A percentile compares a stretch with the other conserved stretches of the same genome.
Conservation (phyloP, 2,888 invertebrate species). For the Cremastinae sp. region DNA sequence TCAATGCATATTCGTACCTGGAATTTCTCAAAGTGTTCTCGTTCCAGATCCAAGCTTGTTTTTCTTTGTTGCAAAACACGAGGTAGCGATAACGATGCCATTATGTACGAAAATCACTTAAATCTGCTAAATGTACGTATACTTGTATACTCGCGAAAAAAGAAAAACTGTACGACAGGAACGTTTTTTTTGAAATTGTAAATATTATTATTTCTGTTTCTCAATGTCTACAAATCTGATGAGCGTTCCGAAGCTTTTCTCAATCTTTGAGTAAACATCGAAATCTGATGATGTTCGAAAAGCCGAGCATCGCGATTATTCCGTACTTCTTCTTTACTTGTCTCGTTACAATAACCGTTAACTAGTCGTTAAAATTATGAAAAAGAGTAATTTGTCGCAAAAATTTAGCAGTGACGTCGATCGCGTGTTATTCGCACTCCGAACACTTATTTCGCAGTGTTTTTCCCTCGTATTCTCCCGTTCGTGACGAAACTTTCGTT, state of each 20-base stretch:
- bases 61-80: slow-evolving; percentile 88
- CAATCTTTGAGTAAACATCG: no score
- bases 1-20: slow-evolving; percentile 86
- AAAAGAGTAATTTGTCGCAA: no score
- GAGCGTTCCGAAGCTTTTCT: no score
- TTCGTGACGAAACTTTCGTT: not conserved
- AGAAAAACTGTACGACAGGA: not conserved
- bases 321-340: no score
- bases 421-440: no score
- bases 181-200: not conserved
- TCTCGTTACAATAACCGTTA: no score
- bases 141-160: not conserved
- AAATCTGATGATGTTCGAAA: no score
- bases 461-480: not conserved
- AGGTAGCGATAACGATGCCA: slow-evolving; percentile 88
- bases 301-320: no score
- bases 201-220: not conserved
- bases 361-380: no score
- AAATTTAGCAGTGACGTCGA: no score
- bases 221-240: no score
- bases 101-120: slow-evolving; percentile 71
- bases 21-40: slow-evolving; percentile 91
- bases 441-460: not conserved
- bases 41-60: slow-evolving; percentile 88
- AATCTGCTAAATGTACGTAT: no score